phyloP scores from a whole-genome alignment of 1,140 invertebrate genomes.

The Drosophila murphyi region DNA sequence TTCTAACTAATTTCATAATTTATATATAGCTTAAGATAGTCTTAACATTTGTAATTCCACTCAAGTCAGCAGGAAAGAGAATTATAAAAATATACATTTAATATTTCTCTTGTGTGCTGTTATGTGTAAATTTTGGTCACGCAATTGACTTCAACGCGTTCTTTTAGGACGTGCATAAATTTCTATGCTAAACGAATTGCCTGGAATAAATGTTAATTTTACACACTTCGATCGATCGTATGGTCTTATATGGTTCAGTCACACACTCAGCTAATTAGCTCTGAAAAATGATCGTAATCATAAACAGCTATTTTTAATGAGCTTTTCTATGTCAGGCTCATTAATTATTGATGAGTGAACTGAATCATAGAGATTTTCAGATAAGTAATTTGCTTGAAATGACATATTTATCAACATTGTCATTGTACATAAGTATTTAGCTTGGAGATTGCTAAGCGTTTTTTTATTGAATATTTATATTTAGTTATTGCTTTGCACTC shows the following conservation, averaged over 20 bases:
- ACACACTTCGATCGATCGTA: conserved; percentile 11
- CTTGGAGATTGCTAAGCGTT: background rate
- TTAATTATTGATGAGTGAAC: conserved; percentile 15
- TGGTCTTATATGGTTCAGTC: background rate
- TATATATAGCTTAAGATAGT: conserved; percentile 17
- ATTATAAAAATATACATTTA: background rate
- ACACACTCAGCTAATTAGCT: background rate
- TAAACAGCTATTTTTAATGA: conserved; percentile 1
- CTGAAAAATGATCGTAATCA: background rate
- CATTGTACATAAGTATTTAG: background rate
- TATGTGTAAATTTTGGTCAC: conserved; percentile 16
- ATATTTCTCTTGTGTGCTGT: conserved; percentile 2
- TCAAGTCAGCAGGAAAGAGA: conserved; percentile 14
- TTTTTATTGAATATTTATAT: background rate
- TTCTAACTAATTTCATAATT: conserved; percentile 18
- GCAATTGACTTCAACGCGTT: conserved; percentile 6
- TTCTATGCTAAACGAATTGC: conserved; percentile 5
- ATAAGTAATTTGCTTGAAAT: conserved; percentile 4
- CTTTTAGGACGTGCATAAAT: conserved; percentile 26
- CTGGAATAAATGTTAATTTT: conserved; percentile 12
- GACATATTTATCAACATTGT: background rate
- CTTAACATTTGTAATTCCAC: conserved; percentile 27
- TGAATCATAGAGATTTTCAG: conserved; percentile 4
- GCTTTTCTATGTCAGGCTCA: conserved; percentile 11
- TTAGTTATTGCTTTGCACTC: too few species aligned